These are phyloP conservation scores for Nannoperca obscura DNA, from an alignment of 2,797 vertebrate genomes.

Conservation along the genomic window DNA sequence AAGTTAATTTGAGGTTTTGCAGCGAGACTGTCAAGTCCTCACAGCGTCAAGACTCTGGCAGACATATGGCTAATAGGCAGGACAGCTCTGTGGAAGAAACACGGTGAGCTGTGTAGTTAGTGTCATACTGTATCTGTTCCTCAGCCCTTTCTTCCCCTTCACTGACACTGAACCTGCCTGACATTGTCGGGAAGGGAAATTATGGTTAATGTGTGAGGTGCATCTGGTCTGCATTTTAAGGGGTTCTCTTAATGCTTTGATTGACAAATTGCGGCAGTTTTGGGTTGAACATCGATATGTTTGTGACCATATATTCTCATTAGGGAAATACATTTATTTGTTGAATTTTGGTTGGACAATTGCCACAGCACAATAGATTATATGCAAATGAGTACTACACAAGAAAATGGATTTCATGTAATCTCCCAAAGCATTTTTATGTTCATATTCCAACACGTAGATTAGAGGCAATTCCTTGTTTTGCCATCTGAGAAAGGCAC, in stretches of 20 bases:
- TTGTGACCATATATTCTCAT: slow-evolving; percentile 36
- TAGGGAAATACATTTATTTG: slow-evolving; percentile 37
- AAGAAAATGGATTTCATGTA: slow-evolving; percentile 64
- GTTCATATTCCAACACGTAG: slow-evolving; percentile 48
- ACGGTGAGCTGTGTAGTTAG: slow-evolving; percentile 36
- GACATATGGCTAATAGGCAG: slow-evolving; percentile 66
- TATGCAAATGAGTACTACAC: slow-evolving; percentile 69
- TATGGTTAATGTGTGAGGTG: slow-evolving; percentile 13
- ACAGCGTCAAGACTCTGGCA: slow-evolving; percentile 46
- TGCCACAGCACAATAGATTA: slow-evolving; percentile 26
- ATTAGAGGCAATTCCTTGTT: slow-evolving; percentile 57
- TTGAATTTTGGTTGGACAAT: slow-evolving; percentile 32
- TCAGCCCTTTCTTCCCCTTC: slow-evolving; percentile 3
- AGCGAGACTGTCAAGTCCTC: slow-evolving; percentile 59
- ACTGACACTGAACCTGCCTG: slow-evolving; percentile 25
- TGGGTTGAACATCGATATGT: not conserved
- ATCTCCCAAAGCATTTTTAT: slow-evolving; percentile 55
- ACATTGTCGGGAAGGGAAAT: slow-evolving; percentile 30
- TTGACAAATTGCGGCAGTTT: slow-evolving; percentile 25
- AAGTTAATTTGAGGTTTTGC: slow-evolving; percentile 75
- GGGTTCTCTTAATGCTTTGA: slow-evolving; percentile 22
- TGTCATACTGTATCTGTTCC: slow-evolving; percentile 30
- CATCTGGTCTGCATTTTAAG: slow-evolving; percentile 23
- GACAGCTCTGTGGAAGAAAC: slow-evolving; percentile 41
- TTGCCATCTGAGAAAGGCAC: slow-evolving; percentile 31